Conservation (phyloP, 2,113 vertebrate genomes). For the Neofelis nebulosa region DNA sequence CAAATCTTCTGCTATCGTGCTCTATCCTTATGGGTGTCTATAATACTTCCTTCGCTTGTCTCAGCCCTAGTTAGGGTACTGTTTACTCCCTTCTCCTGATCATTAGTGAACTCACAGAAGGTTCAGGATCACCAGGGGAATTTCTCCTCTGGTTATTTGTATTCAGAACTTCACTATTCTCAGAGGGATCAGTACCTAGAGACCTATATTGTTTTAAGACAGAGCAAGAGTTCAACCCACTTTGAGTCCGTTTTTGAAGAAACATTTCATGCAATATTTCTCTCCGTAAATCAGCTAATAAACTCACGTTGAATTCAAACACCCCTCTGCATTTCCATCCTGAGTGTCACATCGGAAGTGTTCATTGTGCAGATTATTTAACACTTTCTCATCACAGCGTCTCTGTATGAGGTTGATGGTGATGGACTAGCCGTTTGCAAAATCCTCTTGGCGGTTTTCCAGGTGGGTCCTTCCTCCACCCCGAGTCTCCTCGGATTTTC, state of each 20-base stretch:
- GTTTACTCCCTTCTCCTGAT: slow-evolving; percentile 44
- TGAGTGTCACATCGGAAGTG: background rate
- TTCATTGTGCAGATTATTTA: background rate
- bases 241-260: slow-evolving; percentile 4
- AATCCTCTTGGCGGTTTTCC: background rate
- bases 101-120: slow-evolving; percentile 45
- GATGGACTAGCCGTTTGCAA: background rate
- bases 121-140: background rate
- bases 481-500: rapidly evolving
- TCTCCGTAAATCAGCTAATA: background rate
- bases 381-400: background rate
- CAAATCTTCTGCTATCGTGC: background rate
- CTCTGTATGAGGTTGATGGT: background rate
- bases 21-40: background rate
- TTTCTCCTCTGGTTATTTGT: slow-evolving; percentile 44
- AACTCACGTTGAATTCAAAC: rapidly evolving
- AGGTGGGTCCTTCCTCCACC: background rate
- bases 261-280: background rate
- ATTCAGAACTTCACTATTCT: background rate
- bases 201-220: slow-evolving; percentile 22
- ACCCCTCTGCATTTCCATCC: background rate
- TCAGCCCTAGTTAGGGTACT: background rate
- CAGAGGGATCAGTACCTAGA: background rate
- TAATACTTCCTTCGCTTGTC: background rate
- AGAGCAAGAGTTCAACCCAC: background rate